These are phyloP conservation scores for Cephus rjabovi DNA, from an alignment of 2,888 invertebrate species.

Conservation along the genomic window DNA sequence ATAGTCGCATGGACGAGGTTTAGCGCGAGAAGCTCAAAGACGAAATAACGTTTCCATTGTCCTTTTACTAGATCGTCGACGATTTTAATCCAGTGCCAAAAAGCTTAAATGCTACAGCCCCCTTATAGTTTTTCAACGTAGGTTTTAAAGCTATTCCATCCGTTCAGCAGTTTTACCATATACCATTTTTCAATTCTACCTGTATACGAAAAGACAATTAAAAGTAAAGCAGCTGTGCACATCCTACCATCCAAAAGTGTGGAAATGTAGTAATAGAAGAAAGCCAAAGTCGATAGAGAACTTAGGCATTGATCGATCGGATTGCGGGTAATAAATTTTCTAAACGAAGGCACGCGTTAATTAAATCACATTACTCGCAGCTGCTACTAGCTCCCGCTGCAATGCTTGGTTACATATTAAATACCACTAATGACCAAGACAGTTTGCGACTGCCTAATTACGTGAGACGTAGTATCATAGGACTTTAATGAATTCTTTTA, in stretches of 20 bases:
- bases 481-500: not conserved
- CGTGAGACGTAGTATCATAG: not conserved
- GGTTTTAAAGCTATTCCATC: not conserved
- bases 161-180: not conserved
- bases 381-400: slow-evolving; percentile 30
- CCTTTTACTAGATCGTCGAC: not conserved
- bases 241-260: not conserved
- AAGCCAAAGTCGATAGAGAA: not conserved
- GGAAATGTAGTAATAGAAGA: not conserved
- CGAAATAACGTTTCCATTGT: not conserved
- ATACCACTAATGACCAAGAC: slow-evolving; percentile 34
- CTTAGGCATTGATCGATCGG: not conserved
- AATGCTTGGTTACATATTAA: slow-evolving; percentile 42
- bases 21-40: not conserved
- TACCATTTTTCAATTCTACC: not conserved
- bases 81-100: not conserved
- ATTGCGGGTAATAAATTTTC: slow-evolving; percentile 27
- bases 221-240: not conserved
- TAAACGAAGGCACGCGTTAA: slow-evolving; percentile 36
- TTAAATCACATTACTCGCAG: slow-evolving; percentile 44
- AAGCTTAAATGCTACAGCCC: not conserved
- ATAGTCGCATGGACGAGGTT: not conserved
- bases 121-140: not conserved
- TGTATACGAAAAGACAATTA: not conserved
- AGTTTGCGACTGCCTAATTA: slow-evolving; percentile 31